A percentile compares a stretch with the other conserved stretches of the same genome.
Evolutionary conservation across 1,140 invertebrate genomes (phyloP).

Genomic region (Goniozus legneri): DNA sequence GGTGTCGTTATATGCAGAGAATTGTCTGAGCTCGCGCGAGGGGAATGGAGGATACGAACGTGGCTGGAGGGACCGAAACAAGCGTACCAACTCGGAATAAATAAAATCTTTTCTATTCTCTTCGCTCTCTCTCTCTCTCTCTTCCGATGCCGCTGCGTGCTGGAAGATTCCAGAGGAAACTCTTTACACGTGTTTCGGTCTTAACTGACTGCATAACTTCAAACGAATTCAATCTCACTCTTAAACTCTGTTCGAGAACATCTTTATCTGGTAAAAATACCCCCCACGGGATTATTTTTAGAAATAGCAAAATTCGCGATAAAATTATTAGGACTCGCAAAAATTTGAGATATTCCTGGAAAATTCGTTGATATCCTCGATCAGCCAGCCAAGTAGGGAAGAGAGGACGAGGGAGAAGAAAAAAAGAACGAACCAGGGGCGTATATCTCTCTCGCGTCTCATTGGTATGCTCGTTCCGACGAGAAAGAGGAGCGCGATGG

Average conservation of each 20-base stretch:
- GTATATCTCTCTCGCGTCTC: conserved; percentile 17
- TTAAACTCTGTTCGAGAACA: too few relatives aligned
- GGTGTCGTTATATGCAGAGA: conserved; percentile 13
- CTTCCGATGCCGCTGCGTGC: too few relatives aligned
- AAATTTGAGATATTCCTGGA: background rate
- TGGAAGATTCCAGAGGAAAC: too few relatives aligned
- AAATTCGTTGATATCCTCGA: conserved; percentile 14
- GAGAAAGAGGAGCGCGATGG: conserved; percentile 18
- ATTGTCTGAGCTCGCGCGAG: conserved; percentile 10
- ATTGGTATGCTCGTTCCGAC: conserved; percentile 40
- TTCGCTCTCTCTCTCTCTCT: background rate
- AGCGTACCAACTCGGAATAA: conserved; percentile 40
- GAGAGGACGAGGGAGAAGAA: conserved; percentile 4
- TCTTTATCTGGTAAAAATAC: too few relatives aligned
- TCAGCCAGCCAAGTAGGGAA: conserved; percentile 10
- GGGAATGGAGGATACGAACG: conserved; percentile 1
- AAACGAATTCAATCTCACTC: too few relatives aligned
- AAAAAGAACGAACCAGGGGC: conserved; percentile 8
- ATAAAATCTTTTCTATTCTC: conserved; percentile 29
- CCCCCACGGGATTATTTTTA: too few relatives aligned
- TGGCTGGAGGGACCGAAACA: conserved; percentile 32
- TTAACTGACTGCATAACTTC: too few relatives aligned
- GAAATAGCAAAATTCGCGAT: too few relatives aligned
- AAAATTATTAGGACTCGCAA: too few relatives aligned
- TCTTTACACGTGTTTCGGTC: too few relatives aligned